Conservation (phyloP, 2,888 invertebrate genomes). For the Entomobrya multifasciata region DNA sequence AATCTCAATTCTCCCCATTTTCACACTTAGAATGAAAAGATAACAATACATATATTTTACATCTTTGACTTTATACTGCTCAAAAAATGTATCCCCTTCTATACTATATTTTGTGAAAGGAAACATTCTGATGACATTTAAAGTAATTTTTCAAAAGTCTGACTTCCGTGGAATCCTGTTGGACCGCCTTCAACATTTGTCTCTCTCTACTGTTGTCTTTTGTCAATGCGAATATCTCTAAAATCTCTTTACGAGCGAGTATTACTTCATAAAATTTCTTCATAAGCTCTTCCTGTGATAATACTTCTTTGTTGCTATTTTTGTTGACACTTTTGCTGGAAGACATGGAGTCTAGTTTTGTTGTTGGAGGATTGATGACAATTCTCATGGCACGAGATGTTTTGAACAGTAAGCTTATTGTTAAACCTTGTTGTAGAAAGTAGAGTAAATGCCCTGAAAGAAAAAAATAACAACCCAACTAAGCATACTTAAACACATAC, state of each 20-base stretch:
- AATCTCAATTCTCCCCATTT: too few species aligned
- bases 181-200: slow-evolving; percentile 70
- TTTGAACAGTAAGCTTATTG: slow-evolving; percentile 58
- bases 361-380: background rate
- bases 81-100: too few species aligned
- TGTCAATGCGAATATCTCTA: slow-evolving; percentile 71
- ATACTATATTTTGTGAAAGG: background rate
- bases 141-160: slow-evolving; percentile 60
- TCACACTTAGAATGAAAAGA: too few species aligned
- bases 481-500: background rate
- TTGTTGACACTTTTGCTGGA: slow-evolving; percentile 40
- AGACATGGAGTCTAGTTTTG: slow-evolving; percentile 24
- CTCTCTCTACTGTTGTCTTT: slow-evolving; percentile 74
- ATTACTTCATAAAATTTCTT: slow-evolving; percentile 71
- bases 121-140: slow-evolving; percentile 46
- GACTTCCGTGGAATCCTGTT: slow-evolving; percentile 71
- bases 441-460: slow-evolving; percentile 74
- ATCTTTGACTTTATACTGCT: too few species aligned
- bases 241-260: slow-evolving; percentile 61
- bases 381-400: slow-evolving; percentile 64
- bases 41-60: too few species aligned
- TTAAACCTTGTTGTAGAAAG: slow-evolving; percentile 76
- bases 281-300: slow-evolving; percentile 57
- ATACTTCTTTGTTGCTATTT: slow-evolving; percentile 33
- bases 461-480: slow-evolving; percentile 25